Percentiles rank a stretch among this genome's conserved stretches.
Evolutionary conservation across 2,888 invertebrate genomes (phyloP).

Genomic region (Dasysyrphus albostriatus): DNA sequence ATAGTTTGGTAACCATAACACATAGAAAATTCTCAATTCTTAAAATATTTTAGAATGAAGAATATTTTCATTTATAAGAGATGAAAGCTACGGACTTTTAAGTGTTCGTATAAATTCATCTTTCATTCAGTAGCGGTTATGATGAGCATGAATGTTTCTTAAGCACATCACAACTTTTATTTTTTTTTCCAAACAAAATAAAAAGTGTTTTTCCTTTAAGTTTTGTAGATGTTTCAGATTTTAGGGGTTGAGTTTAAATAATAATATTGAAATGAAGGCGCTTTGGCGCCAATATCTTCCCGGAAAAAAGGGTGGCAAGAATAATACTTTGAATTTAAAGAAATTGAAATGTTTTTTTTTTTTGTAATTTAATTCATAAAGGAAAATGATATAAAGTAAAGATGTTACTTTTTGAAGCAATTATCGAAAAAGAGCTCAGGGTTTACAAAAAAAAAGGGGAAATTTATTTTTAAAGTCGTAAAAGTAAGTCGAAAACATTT

Average conservation of each 20-base stretch:
- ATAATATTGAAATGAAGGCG: conserved; percentile 38
- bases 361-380: conserved; percentile 14
- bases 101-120: conserved; percentile 70
- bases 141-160: conserved; percentile 52
- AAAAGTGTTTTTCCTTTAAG: conserved; percentile 8
- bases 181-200: conserved; percentile 10
- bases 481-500: neutral
- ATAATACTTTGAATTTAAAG: conserved; percentile 37
- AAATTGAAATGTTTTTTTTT: conserved; percentile 23
- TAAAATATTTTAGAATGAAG: conserved; percentile 22
- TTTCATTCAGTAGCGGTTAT: conserved; percentile 61
- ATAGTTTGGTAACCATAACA: conserved; percentile 3
- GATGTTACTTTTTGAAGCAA: conserved; percentile 25
- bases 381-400: conserved; percentile 1
- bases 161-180: conserved; percentile 32
- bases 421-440: neutral
- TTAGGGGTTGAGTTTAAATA: conserved; percentile 14
- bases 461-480: conserved; percentile 17
- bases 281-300: conserved; percentile 56
- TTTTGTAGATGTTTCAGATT: conserved; percentile 16
- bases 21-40: neutral
- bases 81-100: conserved; percentile 61
- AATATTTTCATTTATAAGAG: conserved; percentile 54
- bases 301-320: conserved; percentile 8
- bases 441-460: neutral